Evolutionary conservation across 2,797 vertebrate species (phyloP).

Genomic region (Fundulus diaphanus): DNA sequence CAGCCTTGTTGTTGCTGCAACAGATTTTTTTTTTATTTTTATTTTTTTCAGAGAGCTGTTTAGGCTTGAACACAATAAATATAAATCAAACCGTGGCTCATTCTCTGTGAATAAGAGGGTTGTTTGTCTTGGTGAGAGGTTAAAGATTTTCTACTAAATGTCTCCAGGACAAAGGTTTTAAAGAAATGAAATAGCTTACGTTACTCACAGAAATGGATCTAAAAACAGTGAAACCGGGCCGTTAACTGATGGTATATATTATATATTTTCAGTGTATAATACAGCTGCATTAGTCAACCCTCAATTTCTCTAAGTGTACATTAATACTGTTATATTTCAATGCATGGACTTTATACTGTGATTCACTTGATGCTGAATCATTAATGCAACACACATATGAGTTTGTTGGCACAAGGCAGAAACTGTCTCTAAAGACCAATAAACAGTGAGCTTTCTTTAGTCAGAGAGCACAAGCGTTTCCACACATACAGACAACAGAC

Average conservation of each 20-base stretch:
- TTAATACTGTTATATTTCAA: slow-evolving; percentile 2
- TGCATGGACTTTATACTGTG: not conserved
- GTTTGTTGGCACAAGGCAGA: slow-evolving; percentile 38
- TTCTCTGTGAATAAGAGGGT: slow-evolving; percentile 39
- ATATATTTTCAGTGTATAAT: slow-evolving; percentile 18
- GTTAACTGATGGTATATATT: not conserved
- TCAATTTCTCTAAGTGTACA: not conserved
- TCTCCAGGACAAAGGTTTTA: slow-evolving; percentile 17
- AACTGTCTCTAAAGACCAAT: slow-evolving; percentile 42
- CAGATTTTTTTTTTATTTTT: slow-evolving; percentile 19
- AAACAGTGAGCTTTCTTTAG: slow-evolving; percentile 39
- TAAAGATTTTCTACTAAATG: slow-evolving; percentile 18
- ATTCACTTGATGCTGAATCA: slow-evolving; percentile 57
- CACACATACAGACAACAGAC: slow-evolving; percentile 13
- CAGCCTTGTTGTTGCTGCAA: slow-evolving; percentile 24
- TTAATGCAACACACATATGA: slow-evolving; percentile 46
- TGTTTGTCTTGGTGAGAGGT: slow-evolving; percentile 21
- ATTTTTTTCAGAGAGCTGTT: slow-evolving; percentile 13
- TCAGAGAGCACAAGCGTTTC: slow-evolving; percentile 17
- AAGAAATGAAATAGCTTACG: not conserved
- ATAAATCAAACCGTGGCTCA: slow-evolving; percentile 24
- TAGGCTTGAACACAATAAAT: slow-evolving; percentile 14
- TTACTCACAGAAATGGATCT: not conserved
- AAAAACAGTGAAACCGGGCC: not conserved
- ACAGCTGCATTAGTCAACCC: slow-evolving; percentile 13